Evolutionary conservation across 2,888 invertebrate species (phyloP), one percentile per base, ranked within the genome.

Genomic region (Yponomeuta malinellus): DNA sequence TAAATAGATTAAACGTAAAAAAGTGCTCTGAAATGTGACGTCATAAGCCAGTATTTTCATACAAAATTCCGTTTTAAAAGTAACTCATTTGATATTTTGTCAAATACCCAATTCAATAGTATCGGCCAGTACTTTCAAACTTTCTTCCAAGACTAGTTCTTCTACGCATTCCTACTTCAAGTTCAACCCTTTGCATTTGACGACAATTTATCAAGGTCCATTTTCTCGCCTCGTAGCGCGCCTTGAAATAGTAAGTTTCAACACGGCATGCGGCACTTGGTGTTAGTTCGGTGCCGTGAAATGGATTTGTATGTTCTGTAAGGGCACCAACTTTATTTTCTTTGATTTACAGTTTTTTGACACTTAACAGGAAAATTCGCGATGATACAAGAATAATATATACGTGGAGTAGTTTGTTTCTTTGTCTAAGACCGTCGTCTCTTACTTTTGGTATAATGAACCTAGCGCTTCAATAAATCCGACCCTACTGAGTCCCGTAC

Each of bases 121-220:
- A 43, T 43, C 43, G 37, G 37, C 37, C 8, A 43, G 43, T 43
- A 8, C 43, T 43, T 43, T 15, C 15, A 59, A 59, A 15, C 15
- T 59, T 15, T 6, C 15, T 59, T 12, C 12, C 15, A 3, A 59
- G 52, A 63, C 63, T 64, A 64, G 23, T 59, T 15, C 52, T 59
- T 59, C 52, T 59, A 12, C 64, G 5, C 15, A 59, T 59, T 59
- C 15, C 52, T 12, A 59, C 15, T 15, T 59, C 52, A 59, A 15
- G 52, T 59, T 15, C 15, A 59, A 76, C 75, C 76, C 76, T 75
- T 74, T 74, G 75, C 73, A 72, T 68, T 71, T 69, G 71, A 71
- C 75, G 71, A 79, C 68, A 52, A 12, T 79, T 77, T 78, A 75
- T 79, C 77, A 78, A 76, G 73, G 71, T 76, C 74, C 72, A 73